A percentile compares a stretch with the other conserved stretches of the same genome.
Conservation (phyloP, 1,140 invertebrate species). For the Bombus soroeensis region DNA sequence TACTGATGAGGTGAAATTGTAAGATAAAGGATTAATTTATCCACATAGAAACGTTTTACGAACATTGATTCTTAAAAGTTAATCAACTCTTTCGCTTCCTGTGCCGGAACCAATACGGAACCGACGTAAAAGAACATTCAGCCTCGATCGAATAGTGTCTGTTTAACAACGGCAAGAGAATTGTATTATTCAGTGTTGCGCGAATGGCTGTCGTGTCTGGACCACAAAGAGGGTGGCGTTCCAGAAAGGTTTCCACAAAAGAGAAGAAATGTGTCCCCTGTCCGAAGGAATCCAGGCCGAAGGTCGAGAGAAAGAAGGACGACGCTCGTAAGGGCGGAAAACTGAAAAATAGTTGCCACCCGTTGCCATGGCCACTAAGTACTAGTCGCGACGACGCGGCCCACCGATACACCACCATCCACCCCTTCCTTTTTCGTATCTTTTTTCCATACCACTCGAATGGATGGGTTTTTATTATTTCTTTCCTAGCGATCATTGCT, state of each 20-base stretch:
- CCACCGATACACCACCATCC: neutral
- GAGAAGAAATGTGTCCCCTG: slow-evolving; percentile 27
- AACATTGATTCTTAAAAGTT: neutral
- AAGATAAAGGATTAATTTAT: neutral
- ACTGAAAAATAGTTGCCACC: slow-evolving; percentile 53
- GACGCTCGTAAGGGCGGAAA: slow-evolving; percentile 24
- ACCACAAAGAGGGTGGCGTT: slow-evolving; percentile 19
- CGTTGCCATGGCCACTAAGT: slow-evolving; percentile 57
- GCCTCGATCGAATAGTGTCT: slow-evolving; percentile 21
- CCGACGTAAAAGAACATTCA: slow-evolving; percentile 9
- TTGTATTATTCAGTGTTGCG: slow-evolving; percentile 16
- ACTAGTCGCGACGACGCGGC: slow-evolving; percentile 15
- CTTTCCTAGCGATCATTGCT: neutral
- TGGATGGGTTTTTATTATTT: slow-evolving; percentile 34
- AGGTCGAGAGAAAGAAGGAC: slow-evolving; percentile 18
- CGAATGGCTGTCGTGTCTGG: slow-evolving; percentile 5
- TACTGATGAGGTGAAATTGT: neutral
- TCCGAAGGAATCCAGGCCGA: slow-evolving; percentile 18
- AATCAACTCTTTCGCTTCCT: neutral
- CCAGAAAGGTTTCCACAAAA: slow-evolving; percentile 32
- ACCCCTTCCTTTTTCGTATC: neutral
- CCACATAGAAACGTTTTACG: too few relatives aligned
- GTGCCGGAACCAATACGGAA: neutral
- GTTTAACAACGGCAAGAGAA: neutral
- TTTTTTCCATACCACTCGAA: slow-evolving; percentile 14